Conservation (phyloP, 2,888 invertebrate genomes). For the Achlya flavicornis region DNA sequence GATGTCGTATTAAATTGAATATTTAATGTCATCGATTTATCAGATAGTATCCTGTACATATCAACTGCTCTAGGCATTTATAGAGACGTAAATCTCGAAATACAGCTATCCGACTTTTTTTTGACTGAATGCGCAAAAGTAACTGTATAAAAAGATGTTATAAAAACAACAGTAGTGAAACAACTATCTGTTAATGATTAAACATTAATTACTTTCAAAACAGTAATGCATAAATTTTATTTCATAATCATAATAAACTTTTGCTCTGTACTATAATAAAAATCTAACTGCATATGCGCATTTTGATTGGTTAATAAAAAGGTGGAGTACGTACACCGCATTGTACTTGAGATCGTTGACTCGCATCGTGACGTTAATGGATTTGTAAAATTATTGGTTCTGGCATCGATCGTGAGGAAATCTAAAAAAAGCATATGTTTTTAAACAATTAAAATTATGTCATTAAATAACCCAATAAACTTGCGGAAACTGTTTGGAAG, state of each 20-base stretch:
- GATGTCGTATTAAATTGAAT: neutral
- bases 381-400: neutral
- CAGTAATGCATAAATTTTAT: neutral
- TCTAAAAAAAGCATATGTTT: neutral
- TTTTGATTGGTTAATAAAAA: slow-evolving; percentile 3
- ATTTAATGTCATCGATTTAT: neutral
- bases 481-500: too few species aligned
- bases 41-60: neutral
- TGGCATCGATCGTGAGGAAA: neutral
- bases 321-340: neutral
- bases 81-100: too few species aligned
- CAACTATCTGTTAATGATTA: too few species aligned
- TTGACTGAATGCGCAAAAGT: too few species aligned
- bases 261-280: neutral
- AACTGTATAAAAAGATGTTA: too few species aligned
- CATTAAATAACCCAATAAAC: too few species aligned
- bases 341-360: neutral
- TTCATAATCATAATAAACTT: neutral
- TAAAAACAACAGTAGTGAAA: too few species aligned
- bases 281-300: neutral
- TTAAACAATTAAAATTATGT: too few species aligned
- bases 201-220: neutral
- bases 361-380: neutral
- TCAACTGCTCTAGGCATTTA: too few species aligned
- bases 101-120: too few species aligned